These are phyloP conservation scores for Lycaon pictus DNA, from an alignment of 2,113 vertebrate genomes.

Conservation along the genomic window DNA sequence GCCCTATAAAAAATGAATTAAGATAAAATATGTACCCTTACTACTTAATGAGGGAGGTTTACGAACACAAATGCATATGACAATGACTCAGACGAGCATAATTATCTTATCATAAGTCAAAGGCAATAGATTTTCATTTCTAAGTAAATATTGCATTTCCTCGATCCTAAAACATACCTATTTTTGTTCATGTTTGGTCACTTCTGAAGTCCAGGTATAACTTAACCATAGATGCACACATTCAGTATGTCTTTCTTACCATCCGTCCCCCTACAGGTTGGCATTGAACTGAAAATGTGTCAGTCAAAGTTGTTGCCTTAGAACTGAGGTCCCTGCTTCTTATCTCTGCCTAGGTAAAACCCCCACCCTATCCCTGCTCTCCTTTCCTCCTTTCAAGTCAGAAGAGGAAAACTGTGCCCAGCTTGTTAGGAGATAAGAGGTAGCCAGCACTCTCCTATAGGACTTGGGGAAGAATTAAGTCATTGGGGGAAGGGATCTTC, in stretches of 20 bases:
- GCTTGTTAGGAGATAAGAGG: not conserved
- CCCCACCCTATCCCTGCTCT: not conserved
- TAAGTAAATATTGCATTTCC: slow-evolving; percentile 85
- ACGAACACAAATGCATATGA: slow-evolving; percentile 83
- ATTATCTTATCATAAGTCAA: slow-evolving; percentile 86
- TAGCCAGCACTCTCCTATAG: not conserved
- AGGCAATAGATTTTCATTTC: slow-evolving; percentile 86
- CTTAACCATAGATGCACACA: not conserved
- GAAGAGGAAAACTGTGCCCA: not conserved
- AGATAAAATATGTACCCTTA: slow-evolving; percentile 86
- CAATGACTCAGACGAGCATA: slow-evolving; percentile 87
- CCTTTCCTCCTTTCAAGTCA: not conserved
- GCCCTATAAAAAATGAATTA: slow-evolving; percentile 86
- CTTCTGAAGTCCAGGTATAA: slow-evolving; percentile 36
- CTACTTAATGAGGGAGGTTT: slow-evolving; percentile 86
- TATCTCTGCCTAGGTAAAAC: not conserved
- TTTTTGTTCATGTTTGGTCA: slow-evolving; percentile 22
- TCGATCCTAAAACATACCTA: slow-evolving; percentile 76
- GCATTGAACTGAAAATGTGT: not conserved
- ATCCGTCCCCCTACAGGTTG: not conserved
- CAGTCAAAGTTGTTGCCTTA: not conserved
- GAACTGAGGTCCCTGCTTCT: not conserved
- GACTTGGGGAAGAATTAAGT: not conserved
- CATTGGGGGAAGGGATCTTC: not conserved
- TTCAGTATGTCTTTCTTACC: not conserved